These are phyloP conservation scores for Glossosoma conforme DNA, from an alignment of 1,140 invertebrate genomes.

Conservation along the genomic window DNA sequence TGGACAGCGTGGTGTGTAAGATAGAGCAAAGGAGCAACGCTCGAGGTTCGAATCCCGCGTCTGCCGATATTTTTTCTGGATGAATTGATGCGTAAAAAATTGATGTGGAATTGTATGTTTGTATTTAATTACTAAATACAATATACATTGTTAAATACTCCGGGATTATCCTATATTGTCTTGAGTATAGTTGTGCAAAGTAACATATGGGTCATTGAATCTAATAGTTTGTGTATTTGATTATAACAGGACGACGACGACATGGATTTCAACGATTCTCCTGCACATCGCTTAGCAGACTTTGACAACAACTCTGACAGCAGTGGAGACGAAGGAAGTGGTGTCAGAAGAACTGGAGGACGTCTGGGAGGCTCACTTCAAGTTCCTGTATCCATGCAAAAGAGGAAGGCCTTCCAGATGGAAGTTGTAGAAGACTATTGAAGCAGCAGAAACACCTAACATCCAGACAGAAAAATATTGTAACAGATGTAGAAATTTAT, in stretches of 20 bases:
- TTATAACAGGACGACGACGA: constrained; percentile 16
- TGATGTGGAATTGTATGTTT: no score
- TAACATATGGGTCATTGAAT: neutral
- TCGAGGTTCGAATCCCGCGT: no score
- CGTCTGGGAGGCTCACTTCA: neutral
- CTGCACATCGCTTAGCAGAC: constrained; percentile 20
- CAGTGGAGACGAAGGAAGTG: constrained; percentile 1
- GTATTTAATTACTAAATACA: no score
- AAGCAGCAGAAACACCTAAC: no score
- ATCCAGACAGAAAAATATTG: neutral
- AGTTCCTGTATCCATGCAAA: constrained; percentile 2
- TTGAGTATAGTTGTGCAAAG: neutral
- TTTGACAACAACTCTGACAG: constrained; percentile 20
- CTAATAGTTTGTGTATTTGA: no score
- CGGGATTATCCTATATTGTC: no score
- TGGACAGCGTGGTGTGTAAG: no score
- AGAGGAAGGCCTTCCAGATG: constrained; percentile 25
- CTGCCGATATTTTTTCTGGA: no score
- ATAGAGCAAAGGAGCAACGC: no score
- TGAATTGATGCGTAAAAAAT: neutral
- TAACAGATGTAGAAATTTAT: neutral
- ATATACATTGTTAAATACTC: neutral
- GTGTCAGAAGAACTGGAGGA: constrained; percentile 3
- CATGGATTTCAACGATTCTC: constrained; percentile 18
- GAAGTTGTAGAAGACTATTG: constrained; percentile 28